Base-by-base conservation (phyloP, 2,113 vertebrate species). In the Miniopterus natalensis region DNA sequence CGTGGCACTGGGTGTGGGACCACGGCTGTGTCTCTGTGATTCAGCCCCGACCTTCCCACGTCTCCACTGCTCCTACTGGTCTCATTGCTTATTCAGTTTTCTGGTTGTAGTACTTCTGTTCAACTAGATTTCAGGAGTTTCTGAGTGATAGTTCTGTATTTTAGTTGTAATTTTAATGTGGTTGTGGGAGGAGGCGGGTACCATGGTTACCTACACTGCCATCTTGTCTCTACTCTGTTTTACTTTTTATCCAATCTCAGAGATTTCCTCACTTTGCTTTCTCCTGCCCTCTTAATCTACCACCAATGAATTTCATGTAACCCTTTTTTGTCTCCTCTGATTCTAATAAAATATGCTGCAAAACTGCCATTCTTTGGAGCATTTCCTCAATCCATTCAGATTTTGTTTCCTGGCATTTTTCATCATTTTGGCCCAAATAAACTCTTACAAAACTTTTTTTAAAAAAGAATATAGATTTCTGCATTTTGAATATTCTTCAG, bases 401-500 rank as follows among this genome's bases (percentile, higher is more conserved):
- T 75, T 51, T n/a, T 77, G 29, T 77, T 77, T n/a, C 47, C 49
- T 29, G 27, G 74, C 18, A 51, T 20, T 51, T 77, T 15, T n/a
- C 29, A 51, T 29, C 47, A 75, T 51, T 77, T 77, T 77, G 47
- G 29, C 49, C 51, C 74, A 77, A 51, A 77, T 77, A 77, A 51
- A 77, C 31, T 31, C 47, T 51, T 77, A 31, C 51, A 77, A n/a
- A 8, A 77, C 27, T 20, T 68, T 55, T 17, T 63, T 49, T 1
- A 29, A 49, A 75, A 51, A 77, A 75, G 29, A 77, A 77, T 51
- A 77, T 12, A 77, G 29, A 77, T 51, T 21, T 51, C 74, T 77
- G 5, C 29, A n/a, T 90, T 95, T 95, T 78, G 21, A 88, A 49
- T 74, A 80, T 47, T 31, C 55, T 87, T 85, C 51, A 93, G 70